Evolutionary conservation across 2,888 invertebrate species (phyloP), one percentile per base, ranked within the genome.

Genomic region (Seira musarum): DNA sequence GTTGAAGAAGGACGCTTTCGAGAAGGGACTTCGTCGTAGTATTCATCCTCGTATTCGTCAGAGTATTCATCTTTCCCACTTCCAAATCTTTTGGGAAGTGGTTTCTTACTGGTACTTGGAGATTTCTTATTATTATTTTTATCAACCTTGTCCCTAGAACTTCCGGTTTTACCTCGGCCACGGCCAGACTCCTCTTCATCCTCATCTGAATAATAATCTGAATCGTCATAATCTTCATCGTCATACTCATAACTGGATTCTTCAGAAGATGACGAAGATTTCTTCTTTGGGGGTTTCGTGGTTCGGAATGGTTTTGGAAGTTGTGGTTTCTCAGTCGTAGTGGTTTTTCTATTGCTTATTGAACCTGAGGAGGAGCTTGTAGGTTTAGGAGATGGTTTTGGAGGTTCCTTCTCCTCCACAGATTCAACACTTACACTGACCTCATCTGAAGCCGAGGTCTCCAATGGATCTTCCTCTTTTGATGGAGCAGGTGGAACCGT

Each of bases 281-380:
- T 61, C 65, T 13, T 70, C 24, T n/a, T 70, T 53, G 1, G 69
- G 17, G 19, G 0, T 40, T 68, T 21, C 0, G 80, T 80, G 19
- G 74, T 60, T 0, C 80, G 68, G 65, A 80, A 80, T 13, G 80
- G 80, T 21, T 80, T 69, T 6, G 80, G 80, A 8, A 80, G 49
- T 17, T 19, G 40, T 8, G 74, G 80, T 22, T 71, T 74, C 2
- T 46, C n/a, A 5, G 80, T 74, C 1, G 80, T 74, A 1, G 66
- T 67, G 1, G 30, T 21, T 13, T 70, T 70, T 8, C 3, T 21
- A 1, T 30, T 60, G 61, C 46, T 0, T 5, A 30, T 30, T 5
- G 30, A 30, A 30, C 30, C 30, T 67, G 25, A 1, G 61, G 40
- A n/a, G 57, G 66, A 49, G 35, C 53, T 63, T 15, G 25, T 3